Evolutionary conservation across 2,113 vertebrate genomes (phyloP).

Genomic region (Oncorhynchus gorbuscha): DNA sequence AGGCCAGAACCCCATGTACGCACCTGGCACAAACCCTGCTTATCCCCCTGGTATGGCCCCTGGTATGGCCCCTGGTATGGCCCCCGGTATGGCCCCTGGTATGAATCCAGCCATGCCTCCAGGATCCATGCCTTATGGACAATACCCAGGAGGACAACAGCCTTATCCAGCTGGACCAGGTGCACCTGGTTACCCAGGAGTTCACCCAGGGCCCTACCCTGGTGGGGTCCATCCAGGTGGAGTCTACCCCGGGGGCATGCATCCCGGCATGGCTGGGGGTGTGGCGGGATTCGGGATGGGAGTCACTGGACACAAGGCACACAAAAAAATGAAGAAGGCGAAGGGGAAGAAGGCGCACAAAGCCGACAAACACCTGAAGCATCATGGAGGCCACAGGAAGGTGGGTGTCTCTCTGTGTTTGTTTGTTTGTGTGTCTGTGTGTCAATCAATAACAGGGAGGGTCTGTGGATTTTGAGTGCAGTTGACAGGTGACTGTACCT

Average conservation of each 20-base stretch:
- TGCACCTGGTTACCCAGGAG: slow-evolving; percentile 48
- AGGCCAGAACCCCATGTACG: slow-evolving; percentile 50
- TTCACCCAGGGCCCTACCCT: slow-evolving; percentile 30
- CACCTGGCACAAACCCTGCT: slow-evolving; percentile 16
- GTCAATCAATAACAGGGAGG: no score
- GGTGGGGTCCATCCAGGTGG: slow-evolving; percentile 55
- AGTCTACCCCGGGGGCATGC: slow-evolving; percentile 59
- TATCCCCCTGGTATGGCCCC: slow-evolving; percentile 36
- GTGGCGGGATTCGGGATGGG: slow-evolving; percentile 57
- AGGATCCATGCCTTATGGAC: slow-evolving; percentile 44
- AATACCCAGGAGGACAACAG: slow-evolving; percentile 34
- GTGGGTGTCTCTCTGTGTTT: slow-evolving; percentile 53
- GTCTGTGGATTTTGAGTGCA: no score
- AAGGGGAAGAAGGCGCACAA: slow-evolving; percentile 74
- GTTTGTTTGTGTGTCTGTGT: no score
- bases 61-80: neutral
- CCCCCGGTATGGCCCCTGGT: slow-evolving; percentile 3
- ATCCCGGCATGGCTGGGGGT: slow-evolving; percentile 62
- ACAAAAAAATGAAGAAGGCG: slow-evolving; percentile 83
- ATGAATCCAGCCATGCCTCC: slow-evolving; percentile 32
- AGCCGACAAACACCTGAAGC: slow-evolving; percentile 17
- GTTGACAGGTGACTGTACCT: no score
- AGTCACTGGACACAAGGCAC: slow-evolving; percentile 51
- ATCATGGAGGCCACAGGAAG: slow-evolving; percentile 73
- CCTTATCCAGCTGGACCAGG: slow-evolving; percentile 51